Evolutionary conservation across 2,888 invertebrate genomes (phyloP).

Genomic region (Eupithecia vulgata): DNA sequence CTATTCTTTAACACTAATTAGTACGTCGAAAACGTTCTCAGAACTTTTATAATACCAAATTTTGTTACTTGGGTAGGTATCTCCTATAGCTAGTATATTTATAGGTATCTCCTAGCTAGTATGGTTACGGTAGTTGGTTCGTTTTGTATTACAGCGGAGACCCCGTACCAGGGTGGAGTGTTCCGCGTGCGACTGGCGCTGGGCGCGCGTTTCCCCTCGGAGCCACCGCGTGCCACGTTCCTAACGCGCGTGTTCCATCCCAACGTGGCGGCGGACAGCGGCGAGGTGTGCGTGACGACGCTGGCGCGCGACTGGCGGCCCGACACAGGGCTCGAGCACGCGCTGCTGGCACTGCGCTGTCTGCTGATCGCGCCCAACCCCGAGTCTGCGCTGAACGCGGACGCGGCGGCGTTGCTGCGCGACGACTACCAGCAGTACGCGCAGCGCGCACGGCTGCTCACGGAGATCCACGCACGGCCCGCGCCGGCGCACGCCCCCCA

Average conservation of each 20-base stretch:
- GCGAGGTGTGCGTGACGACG: conserved; percentile 98
- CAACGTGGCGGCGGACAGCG: conserved; percentile 93
- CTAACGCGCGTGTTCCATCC: conserved; percentile 98
- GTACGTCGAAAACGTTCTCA: no score
- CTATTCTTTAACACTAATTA: no score
- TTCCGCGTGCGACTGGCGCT: conserved; percentile 95
- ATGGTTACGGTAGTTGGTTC: no score
- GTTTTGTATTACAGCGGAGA: conserved; percentile 86
- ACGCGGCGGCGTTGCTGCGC: conserved; percentile 96
- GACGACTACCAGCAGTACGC: conserved; percentile 97
- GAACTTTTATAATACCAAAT: no score
- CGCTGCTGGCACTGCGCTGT: conserved; percentile 95
- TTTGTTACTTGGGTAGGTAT: no score
- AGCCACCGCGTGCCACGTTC: conserved; percentile 96
- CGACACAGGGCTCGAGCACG: conserved; percentile 97
- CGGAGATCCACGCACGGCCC: conserved; percentile 73
- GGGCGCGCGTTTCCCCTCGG: conserved; percentile 95
- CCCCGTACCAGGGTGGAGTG: conserved; percentile 94
- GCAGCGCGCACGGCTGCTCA: conserved; percentile 74
- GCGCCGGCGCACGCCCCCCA: conserved; percentile 24
- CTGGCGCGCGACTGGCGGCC: conserved; percentile 98
- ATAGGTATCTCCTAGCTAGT: no score
- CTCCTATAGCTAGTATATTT: no score
- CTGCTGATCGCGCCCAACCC: conserved; percentile 98
- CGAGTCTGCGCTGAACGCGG: conserved; percentile 98